These are phyloP conservation scores for Ischnus inquisitorius DNA, from an alignment of 2,888 invertebrate species.

Conservation along the genomic window DNA sequence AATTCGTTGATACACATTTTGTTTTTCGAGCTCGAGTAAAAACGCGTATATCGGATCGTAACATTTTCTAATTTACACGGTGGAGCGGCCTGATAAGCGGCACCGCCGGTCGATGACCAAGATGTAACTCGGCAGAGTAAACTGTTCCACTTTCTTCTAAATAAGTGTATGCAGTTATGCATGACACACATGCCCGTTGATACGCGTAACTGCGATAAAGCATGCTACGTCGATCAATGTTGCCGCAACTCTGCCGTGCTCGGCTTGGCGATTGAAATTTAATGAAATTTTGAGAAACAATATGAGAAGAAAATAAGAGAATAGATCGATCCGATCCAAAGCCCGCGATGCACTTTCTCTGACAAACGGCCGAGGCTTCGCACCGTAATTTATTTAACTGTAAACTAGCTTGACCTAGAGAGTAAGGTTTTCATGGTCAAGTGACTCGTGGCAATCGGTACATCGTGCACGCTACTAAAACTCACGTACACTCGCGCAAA, in stretches of 20 bases:
- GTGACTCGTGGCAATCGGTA: conserved; percentile 31
- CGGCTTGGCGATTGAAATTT: conserved; percentile 15
- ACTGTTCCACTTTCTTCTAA: conserved; percentile 78
- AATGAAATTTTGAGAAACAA: conserved; percentile 46
- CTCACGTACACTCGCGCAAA: neutral
- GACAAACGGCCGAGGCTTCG: conserved; percentile 32
- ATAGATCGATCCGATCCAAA: conserved; percentile 60
- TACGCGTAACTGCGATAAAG: conserved; percentile 69
- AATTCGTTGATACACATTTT: conserved; percentile 39
- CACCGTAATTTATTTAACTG: conserved; percentile 56
- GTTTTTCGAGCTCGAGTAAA: neutral
- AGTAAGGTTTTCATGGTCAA: conserved; percentile 64
- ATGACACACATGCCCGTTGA: conserved; percentile 77
- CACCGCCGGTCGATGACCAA: conserved; percentile 60
- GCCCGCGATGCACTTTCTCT: conserved; percentile 65
- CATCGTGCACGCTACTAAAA: conserved; percentile 17
- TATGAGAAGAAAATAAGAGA: conserved; percentile 35
- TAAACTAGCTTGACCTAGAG: conserved; percentile 68
- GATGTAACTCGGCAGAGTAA: conserved; percentile 70
- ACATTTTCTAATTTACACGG: conserved; percentile 43
- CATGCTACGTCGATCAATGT: conserved; percentile 5
- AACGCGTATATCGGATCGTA: conserved; percentile 2
- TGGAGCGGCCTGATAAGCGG: conserved; percentile 35
- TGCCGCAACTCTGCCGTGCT: neutral
- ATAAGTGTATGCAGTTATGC: conserved; percentile 74